phyloP scores from a whole-genome alignment of 1,140 invertebrate species.

The Drosophila sucinea region DNA sequence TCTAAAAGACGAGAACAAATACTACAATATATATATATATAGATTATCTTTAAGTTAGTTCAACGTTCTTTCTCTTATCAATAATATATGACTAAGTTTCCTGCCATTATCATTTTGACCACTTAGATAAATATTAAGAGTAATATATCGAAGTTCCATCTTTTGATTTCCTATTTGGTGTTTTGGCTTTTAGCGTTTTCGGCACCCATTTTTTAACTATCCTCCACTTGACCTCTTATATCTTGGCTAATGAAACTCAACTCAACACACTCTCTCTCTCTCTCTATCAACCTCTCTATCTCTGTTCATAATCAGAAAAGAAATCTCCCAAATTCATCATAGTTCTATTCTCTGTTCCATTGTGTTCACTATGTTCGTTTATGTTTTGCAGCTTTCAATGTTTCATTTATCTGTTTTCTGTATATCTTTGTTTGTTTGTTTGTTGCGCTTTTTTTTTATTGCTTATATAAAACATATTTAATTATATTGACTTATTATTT shows the following conservation, averaged over 20 bases:
- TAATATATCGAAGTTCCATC: slow-evolving; percentile 1
- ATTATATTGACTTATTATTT: slow-evolving; percentile 52
- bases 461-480: slow-evolving; percentile 5
- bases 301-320: slow-evolving; percentile 14
- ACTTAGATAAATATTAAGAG: neutral
- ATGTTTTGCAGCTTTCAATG: slow-evolving; percentile 37
- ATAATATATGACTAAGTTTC: slow-evolving; percentile 4
- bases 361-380: neutral
- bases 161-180: slow-evolving; percentile 43
- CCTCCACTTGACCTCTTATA: neutral
- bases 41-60: slow-evolving; percentile 47
- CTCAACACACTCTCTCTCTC: neutral
- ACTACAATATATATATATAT: slow-evolving; percentile 15
- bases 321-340: slow-evolving; percentile 6
- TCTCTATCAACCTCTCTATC: slow-evolving; percentile 16
- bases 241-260: slow-evolving; percentile 7
- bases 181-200: slow-evolving; percentile 54
- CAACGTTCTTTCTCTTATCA: slow-evolving; percentile 22
- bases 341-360: slow-evolving; percentile 26
- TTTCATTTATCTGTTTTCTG: slow-evolving; percentile 35
- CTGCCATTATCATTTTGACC: neutral
- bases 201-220: neutral
- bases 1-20: slow-evolving; percentile 5
- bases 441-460: slow-evolving; percentile 15
- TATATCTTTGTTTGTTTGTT: slow-evolving; percentile 35